Conservation (phyloP, 2,113 vertebrate species). For the Eulacestoma nigropectus region DNA sequence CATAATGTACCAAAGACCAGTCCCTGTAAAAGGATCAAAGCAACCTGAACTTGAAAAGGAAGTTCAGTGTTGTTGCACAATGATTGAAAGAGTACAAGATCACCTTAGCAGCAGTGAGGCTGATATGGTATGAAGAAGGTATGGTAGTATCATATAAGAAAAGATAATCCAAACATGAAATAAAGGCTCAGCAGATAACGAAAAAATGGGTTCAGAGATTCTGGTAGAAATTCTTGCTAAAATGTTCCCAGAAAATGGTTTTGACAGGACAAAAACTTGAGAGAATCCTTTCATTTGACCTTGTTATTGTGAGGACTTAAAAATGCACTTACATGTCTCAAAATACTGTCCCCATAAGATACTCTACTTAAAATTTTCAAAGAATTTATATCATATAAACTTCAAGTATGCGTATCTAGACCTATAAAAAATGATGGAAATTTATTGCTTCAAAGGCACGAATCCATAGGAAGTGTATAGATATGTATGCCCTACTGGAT, state of each 20-base stretch:
- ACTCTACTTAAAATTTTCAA: background rate
- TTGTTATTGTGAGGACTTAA: background rate
- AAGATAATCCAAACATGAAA: background rate
- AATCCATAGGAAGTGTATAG: background rate
- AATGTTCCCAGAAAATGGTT: background rate
- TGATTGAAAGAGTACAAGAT: background rate
- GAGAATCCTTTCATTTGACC: background rate
- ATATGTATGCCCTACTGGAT: background rate
- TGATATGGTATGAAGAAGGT: background rate
- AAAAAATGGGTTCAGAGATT: background rate
- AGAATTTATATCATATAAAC: background rate
- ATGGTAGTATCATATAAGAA: background rate
- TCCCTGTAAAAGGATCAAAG: background rate
- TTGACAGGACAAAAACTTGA: background rate
- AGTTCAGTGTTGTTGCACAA: accelerated
- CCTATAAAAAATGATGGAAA: background rate
- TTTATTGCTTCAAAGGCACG: background rate
- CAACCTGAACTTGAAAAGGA: background rate
- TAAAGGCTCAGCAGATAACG: background rate
- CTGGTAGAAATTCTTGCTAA: background rate
- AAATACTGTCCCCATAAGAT: background rate
- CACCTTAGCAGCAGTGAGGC: background rate
- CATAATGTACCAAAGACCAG: background rate
- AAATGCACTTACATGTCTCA: background rate
- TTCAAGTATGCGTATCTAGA: background rate